A percentile compares a stretch with the other conserved stretches of the same genome.
These are phyloP conservation scores for Drosophila testacea DNA, from an alignment of 2,888 invertebrate genomes.

Conservation along the genomic window DNA sequence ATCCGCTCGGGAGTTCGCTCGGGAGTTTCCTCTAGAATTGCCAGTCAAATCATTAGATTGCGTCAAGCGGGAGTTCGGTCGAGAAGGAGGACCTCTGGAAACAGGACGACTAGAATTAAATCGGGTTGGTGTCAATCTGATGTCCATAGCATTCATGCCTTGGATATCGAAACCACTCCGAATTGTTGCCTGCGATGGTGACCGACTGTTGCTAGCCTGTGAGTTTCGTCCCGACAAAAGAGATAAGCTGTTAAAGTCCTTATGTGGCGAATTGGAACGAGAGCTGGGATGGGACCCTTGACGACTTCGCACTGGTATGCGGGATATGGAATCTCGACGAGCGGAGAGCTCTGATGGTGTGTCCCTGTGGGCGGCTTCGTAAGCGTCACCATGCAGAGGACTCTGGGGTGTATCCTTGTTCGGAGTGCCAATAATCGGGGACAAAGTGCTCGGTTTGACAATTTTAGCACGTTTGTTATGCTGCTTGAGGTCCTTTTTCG, in stretches of 20 bases:
- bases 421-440: slow-evolving; percentile 85
- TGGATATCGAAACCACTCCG: slow-evolving; percentile 51
- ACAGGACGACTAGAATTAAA: slow-evolving; percentile 67
- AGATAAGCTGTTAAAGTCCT: slow-evolving; percentile 62
- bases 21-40: slow-evolving; percentile 51
- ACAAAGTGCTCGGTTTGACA: slow-evolving; percentile 83
- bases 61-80: slow-evolving; percentile 75
- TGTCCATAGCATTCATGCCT: slow-evolving; percentile 29
- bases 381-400: slow-evolving; percentile 65
- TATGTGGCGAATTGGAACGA: slow-evolving; percentile 74
- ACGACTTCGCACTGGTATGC: slow-evolving; percentile 81
- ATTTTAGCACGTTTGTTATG: slow-evolving; percentile 75
- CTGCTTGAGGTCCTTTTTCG: slow-evolving; percentile 38
- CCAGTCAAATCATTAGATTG: slow-evolving; percentile 62
- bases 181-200: slow-evolving; percentile 67
- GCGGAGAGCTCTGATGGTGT: slow-evolving; percentile 64
- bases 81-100: slow-evolving; percentile 66
- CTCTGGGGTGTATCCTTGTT: slow-evolving; percentile 82
- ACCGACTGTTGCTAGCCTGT: slow-evolving; percentile 69
- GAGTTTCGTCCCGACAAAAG: slow-evolving; percentile 72
- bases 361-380: slow-evolving; percentile 59
- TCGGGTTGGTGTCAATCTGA: slow-evolving; percentile 58
- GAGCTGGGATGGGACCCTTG: slow-evolving; percentile 59
- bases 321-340: slow-evolving; percentile 81
- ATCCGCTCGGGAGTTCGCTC: slow-evolving; percentile 45